Conservation (phyloP, 2,797 vertebrate species). For the Aselliscus stoliczkanus region DNA sequence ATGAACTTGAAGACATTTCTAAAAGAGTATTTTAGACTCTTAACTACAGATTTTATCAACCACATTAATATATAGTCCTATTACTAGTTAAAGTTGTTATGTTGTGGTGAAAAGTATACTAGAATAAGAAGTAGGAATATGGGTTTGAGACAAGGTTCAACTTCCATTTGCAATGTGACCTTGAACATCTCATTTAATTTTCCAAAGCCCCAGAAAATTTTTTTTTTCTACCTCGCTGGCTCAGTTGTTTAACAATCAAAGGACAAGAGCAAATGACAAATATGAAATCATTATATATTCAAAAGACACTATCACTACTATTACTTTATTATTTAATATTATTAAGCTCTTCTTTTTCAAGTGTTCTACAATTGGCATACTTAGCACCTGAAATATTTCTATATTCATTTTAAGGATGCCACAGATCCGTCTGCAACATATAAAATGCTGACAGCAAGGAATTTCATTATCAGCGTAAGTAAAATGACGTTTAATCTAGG, state of each 20-base stretch:
- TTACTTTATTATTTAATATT: background rate
- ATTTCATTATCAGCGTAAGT: background rate
- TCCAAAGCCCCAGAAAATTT: background rate
- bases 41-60: constrained; percentile 49
- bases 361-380: background rate
- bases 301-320: background rate
- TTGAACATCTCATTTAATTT: constrained; percentile 3
- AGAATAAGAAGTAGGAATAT: background rate
- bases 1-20: constrained; percentile 18
- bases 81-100: background rate
- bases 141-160: background rate
- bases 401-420: constrained; percentile 1
- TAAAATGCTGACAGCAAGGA: background rate
- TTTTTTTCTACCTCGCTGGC: background rate
- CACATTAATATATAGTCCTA: background rate
- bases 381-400: background rate
- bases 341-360: constrained; percentile 18
- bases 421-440: background rate
- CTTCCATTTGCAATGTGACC: background rate
- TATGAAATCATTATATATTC: background rate
- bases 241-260: background rate
- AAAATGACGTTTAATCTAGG: background rate
- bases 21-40: background rate
- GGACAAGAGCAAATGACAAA: background rate
- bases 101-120: background rate